These are phyloP conservation scores for Fulica atra DNA, from an alignment of 2,113 vertebrate genomes.

Conservation along the genomic window DNA sequence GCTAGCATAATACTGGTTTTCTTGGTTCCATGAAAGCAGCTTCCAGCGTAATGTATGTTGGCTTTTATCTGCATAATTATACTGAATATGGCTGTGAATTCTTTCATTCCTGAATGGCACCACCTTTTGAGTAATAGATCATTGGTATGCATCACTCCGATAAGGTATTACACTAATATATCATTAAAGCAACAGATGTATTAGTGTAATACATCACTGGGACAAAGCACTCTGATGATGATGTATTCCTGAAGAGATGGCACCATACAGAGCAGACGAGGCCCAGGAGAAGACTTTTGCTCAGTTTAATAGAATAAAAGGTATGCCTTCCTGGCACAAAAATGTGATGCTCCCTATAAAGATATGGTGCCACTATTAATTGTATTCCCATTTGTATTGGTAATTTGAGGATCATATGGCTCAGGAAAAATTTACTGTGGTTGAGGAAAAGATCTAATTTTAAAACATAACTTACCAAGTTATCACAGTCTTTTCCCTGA, in stretches of 20 bases:
- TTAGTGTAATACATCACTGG: conserved; percentile 69
- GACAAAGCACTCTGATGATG: conserved; percentile 65
- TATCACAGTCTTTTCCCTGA: neutral
- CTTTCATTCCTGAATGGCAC: conserved; percentile 71
- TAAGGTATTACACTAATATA: conserved; percentile 73
- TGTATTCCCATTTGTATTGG: conserved; percentile 18
- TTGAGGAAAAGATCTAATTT: conserved; percentile 24
- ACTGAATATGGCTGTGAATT: conserved; percentile 42
- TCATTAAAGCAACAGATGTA: conserved; percentile 76
- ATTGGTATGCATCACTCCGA: conserved; percentile 66
- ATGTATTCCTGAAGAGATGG: conserved; percentile 59
- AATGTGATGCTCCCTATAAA: neutral
- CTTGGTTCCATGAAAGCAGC: conserved; percentile 23
- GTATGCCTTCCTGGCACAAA: neutral
- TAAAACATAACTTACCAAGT: neutral
- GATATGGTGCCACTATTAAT: neutral
- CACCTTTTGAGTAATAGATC: conserved; percentile 65
- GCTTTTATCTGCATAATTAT: conserved; percentile 56
- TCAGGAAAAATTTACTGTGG: conserved; percentile 34
- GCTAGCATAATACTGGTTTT: neutral
- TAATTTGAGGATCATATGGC: conserved; percentile 14
- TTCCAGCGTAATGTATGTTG: conserved; percentile 7
- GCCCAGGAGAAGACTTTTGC: conserved; percentile 48
- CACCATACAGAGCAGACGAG: conserved; percentile 6
- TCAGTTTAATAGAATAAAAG: conserved; percentile 39